Evolutionary conservation across 2,797 vertebrate genomes (phyloP).

Genomic region (Anguilla obscura): DNA sequence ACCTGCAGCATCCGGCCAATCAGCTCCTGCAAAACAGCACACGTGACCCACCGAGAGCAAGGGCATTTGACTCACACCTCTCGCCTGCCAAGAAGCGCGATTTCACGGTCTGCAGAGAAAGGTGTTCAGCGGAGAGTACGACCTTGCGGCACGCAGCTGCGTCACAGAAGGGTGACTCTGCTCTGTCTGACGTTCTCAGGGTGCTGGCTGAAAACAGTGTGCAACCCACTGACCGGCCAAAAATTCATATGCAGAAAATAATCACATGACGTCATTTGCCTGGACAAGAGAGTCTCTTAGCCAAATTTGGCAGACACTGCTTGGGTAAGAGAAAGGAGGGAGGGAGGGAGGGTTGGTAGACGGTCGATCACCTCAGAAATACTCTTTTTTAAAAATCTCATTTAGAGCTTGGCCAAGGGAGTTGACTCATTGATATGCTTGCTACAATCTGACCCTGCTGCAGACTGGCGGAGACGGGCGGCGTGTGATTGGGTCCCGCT

Average conservation of each 20-base stretch:
- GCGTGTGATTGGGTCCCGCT: neutral
- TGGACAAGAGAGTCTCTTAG: neutral
- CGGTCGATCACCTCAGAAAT: neutral
- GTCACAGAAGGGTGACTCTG: neutral
- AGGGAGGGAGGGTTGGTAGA: neutral
- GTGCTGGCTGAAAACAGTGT: neutral
- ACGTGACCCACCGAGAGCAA: slow-evolving; percentile 15
- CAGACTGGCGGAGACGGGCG: neutral
- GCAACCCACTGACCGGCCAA: neutral
- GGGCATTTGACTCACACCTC: neutral
- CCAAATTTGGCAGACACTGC: neutral
- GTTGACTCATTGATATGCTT: neutral
- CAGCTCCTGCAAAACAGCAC: slow-evolving; percentile 77
- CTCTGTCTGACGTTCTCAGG: neutral
- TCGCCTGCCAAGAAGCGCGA: neutral
- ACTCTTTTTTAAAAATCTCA: neutral
- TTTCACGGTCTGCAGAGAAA: neutral
- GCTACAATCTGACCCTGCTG: neutral
- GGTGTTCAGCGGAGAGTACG: neutral
- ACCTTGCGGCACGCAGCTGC: neutral
- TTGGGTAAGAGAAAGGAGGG: neutral
- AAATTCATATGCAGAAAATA: neutral
- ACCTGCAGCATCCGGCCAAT: slow-evolving; percentile 97
- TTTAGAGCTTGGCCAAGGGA: neutral
- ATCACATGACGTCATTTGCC: neutral